Conservation (phyloP, 1,140 invertebrate species). For the Caenorhabditis tropicalis region DNA sequence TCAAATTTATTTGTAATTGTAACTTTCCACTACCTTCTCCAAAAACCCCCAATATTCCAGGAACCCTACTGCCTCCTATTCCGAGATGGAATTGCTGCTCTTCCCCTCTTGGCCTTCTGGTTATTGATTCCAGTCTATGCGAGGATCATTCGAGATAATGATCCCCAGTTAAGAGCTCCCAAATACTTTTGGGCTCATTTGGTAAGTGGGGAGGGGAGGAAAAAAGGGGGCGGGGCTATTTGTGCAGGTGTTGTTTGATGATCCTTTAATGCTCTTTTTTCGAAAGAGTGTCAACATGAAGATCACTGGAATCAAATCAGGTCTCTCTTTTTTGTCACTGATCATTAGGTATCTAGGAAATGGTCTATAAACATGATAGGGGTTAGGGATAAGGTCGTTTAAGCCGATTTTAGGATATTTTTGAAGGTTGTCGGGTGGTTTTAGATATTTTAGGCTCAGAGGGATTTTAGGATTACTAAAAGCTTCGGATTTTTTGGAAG, state of each 20-base stretch:
- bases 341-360: not conserved
- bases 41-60: not conserved
- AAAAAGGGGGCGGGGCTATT: no score
- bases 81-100: not conserved
- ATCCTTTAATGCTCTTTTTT: not conserved
- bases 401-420: no score
- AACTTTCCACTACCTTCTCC: not conserved
- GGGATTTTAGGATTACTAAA: no score
- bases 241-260: no score
- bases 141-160: not conserved
- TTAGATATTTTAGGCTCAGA: no score
- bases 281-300: not conserved
- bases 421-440: no score
- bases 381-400: no score
- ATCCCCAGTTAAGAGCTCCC: not conserved
- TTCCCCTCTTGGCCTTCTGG: slow-evolving; percentile 9
- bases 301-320: not conserved
- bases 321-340: not conserved
- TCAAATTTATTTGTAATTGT: no score
- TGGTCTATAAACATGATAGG: no score
- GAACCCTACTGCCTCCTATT: slow-evolving; percentile 19
- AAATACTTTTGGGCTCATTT: slow-evolving; percentile 14
- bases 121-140: not conserved
- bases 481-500: no score
- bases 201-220: not conserved